Percentiles rank a stretch among this genome's conserved stretches.
phyloP scores from a whole-genome alignment of 2,797 vertebrate genomes.

The Masticophis lateralis region DNA sequence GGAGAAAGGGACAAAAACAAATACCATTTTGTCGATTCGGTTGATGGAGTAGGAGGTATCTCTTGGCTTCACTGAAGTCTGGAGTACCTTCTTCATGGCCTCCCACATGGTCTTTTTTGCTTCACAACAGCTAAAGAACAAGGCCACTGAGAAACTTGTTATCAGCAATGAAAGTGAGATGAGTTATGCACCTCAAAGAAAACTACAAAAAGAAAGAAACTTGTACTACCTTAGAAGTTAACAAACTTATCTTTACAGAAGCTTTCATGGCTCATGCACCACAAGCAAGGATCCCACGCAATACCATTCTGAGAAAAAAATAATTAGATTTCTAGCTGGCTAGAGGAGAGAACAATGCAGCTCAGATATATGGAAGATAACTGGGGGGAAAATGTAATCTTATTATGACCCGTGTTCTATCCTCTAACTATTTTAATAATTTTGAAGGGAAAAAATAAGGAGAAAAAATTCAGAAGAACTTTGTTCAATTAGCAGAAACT shows the following conservation, averaged over 20 bases:
- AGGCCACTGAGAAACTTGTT: background rate
- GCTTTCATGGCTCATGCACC: background rate
- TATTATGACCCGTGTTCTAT: background rate
- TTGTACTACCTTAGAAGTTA: background rate
- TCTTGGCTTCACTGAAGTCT: background rate
- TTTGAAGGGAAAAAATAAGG: background rate
- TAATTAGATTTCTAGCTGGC: background rate
- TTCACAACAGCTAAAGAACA: background rate
- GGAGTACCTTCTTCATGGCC: background rate
- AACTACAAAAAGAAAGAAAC: background rate
- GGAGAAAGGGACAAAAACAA: background rate
- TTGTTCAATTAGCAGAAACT: conserved; percentile 28
- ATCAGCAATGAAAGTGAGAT: background rate
- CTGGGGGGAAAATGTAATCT: background rate
- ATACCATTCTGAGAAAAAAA: background rate
- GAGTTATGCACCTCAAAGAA: background rate
- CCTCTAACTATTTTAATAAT: background rate
- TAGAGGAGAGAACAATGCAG: background rate
- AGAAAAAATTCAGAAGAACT: conserved; percentile 15
- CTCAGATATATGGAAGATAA: background rate
- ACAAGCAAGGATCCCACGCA: background rate
- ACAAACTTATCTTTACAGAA: background rate
- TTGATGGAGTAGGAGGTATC: background rate
- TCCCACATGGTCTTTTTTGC: background rate
- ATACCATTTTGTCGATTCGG: background rate